Evolutionary conservation across 35 echinoderm and acorn worm species (phyloP).

Genomic region (Strongylocentrotus purpuratus): DNA sequence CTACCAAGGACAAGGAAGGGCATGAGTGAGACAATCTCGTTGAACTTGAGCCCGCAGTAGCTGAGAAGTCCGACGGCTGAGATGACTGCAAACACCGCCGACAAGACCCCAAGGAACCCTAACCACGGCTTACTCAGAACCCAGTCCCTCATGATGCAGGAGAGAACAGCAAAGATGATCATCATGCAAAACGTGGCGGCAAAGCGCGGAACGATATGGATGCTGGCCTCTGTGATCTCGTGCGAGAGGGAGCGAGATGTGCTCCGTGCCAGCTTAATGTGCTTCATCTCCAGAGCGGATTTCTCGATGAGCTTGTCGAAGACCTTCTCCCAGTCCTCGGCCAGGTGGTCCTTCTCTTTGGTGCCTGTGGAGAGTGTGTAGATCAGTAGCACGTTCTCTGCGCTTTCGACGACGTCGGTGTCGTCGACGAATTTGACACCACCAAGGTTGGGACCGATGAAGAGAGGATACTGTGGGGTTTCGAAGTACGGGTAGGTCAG

Average conservation of each 20-base stretch:
- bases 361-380: constrained; percentile 59
- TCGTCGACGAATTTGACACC: constrained; percentile 51
- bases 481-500: constrained; percentile 64
- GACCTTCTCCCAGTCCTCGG: constrained; percentile 80
- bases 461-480: constrained; percentile 28
- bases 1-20: constrained; percentile 93
- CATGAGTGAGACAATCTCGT: constrained; percentile 90
- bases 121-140: constrained; percentile 98
- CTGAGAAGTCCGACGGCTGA: constrained; percentile 80
- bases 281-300: constrained; percentile 53
- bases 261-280: constrained; percentile 58
- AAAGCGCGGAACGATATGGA: constrained; percentile 85
- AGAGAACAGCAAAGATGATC: constrained; percentile 91
- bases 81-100: constrained; percentile 82
- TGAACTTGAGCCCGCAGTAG: constrained; percentile 69
- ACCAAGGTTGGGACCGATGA: constrained; percentile 71
- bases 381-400: constrained; percentile 52
- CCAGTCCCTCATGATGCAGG: constrained; percentile 98
- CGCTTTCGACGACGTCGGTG: constrained; percentile 70
- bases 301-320: constrained; percentile 73
- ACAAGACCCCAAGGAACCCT: constrained; percentile 83
- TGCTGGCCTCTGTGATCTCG: constrained; percentile 70
- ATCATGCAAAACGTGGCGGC: constrained; percentile 82
- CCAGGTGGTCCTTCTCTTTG: constrained; percentile 49
- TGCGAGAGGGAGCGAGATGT: constrained; percentile 67